A percentile compares a stretch with the other conserved stretches of the same genome.
These are phyloP conservation scores for Columbina picui DNA, from an alignment of 2,113 vertebrate genomes.

Conservation along the genomic window DNA sequence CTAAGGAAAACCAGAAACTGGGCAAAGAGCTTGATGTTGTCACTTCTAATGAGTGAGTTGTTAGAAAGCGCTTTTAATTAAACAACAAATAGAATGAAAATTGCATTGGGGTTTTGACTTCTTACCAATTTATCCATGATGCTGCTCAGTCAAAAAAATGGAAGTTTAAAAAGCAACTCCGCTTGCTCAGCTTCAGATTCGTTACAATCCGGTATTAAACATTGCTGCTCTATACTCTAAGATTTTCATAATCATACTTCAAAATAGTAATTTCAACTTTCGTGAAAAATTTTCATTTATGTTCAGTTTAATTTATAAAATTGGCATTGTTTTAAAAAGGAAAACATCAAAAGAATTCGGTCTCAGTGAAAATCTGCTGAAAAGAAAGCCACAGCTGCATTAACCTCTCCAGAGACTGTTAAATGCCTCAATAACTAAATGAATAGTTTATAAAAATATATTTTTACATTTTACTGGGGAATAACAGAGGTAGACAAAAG, in stretches of 20 bases:
- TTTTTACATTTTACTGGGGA: slow-evolving; percentile 7
- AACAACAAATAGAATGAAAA: not conserved
- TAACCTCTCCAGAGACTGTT: not conserved
- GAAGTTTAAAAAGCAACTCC: not conserved
- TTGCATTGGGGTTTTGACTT: not conserved
- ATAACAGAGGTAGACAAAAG: slow-evolving; percentile 32
- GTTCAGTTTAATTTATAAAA: not conserved
- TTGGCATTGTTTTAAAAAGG: not conserved
- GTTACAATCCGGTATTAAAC: not conserved
- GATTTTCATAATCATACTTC: not conserved
- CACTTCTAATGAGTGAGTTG: not conserved
- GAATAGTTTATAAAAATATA: slow-evolving; percentile 45
- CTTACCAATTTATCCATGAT: not conserved
- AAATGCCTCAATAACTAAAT: not conserved
- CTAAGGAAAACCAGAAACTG: not conserved
- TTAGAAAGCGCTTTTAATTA: not conserved
- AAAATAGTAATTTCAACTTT: not conserved
- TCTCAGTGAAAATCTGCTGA: not conserved
- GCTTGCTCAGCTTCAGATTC: not conserved
- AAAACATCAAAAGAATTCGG: not conserved
- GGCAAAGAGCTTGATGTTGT: not conserved
- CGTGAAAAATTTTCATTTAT: not conserved
- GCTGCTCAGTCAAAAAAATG: not conserved
- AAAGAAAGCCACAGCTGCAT: slow-evolving; percentile 6
- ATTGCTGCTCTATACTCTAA: not conserved